Conservation (phyloP, 2,888 invertebrate species). For the Taenaris catops region DNA sequence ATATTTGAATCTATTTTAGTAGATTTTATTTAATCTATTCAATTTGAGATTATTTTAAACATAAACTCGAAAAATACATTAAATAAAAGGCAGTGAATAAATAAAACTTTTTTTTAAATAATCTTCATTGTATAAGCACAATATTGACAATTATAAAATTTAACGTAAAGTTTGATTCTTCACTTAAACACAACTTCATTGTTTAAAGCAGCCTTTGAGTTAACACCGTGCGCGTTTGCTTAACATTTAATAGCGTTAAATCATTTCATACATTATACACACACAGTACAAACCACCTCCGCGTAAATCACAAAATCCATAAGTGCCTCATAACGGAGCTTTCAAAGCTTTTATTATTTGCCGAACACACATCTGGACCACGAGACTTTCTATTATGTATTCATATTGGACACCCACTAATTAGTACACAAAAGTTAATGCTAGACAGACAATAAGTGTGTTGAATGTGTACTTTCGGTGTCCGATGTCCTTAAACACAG, state of each 20-base stretch:
- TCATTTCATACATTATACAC: conserved; percentile 12
- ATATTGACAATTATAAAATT: no score
- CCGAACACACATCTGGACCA: conserved; percentile 67
- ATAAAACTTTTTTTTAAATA: no score
- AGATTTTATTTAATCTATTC: no score
- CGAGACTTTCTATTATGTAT: conserved; percentile 75
- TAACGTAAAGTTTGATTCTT: no score
- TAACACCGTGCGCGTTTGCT: conserved; percentile 12
- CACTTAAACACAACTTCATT: not conserved
- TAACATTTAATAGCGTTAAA: conserved; percentile 20
- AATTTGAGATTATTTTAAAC: no score
- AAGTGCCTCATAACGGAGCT: conserved; percentile 57
- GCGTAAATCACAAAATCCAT: conserved; percentile 43
- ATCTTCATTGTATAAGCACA: no score
- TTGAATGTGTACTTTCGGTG: conserved; percentile 37
- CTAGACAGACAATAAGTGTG: conserved; percentile 59
- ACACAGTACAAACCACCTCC: conserved; percentile 48
- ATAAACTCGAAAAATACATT: no score
- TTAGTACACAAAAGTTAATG: conserved; percentile 76
- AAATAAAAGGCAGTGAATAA: no score
- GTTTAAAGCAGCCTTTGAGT: conserved; percentile 4
- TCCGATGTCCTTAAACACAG: conserved; percentile 51
- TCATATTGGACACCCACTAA: conserved; percentile 76
- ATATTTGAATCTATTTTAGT: no score
- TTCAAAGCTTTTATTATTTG: conserved; percentile 64